Evolutionary conservation across 2,888 invertebrate genomes (phyloP), one percentile per base, ranked within the genome.

Genomic region (Buathra laborator): DNA sequence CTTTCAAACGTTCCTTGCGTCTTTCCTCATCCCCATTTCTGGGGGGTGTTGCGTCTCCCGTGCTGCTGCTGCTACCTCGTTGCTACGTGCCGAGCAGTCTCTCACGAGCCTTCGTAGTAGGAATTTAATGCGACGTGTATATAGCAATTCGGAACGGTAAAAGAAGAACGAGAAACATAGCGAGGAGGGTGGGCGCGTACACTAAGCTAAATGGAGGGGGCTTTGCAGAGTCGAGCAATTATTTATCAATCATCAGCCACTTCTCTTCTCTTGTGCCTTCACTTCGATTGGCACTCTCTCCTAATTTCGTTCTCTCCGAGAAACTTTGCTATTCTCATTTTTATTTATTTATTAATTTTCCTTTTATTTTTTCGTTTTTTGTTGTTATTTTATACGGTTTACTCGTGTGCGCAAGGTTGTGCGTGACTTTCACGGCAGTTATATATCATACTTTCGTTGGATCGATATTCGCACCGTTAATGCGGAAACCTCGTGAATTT

Each of bases 381-480:
- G 6, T 37, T 37, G 9, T 37, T 37, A 37, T 37, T 37, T 37
- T 37, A 37, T 9, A 37, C 37, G 37, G 37, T 37, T 37, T 9
- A 37, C 37, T 9, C 37, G 37, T 37, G 44, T 64, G 19, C 46
- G 2, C 56, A 43, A 19, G 14, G n/a, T 37, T 56, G 79, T 67
- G 79, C 85, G 75, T 82, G 82, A 81, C 77, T 29, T 37, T 6
- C 32, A 62, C 14, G 14, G 19, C 53, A 1, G 29, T 56, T 66
- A 78, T 85, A 81, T 80, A 79, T 75, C 75, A 56, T 79, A 64
- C 64, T 59, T 78, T 70, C 44, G 81, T 67, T 44, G 70, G 84
- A 84, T 86, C 86, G 72, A 86, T 86, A 86, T 81, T 79, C 71
- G 81, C 86, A 76, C 75, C 79, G 86, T 86, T 86, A 37, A 86